Evolutionary conservation across 1,140 invertebrate genomes (phyloP).

Genomic region (Drosophila santomea): DNA sequence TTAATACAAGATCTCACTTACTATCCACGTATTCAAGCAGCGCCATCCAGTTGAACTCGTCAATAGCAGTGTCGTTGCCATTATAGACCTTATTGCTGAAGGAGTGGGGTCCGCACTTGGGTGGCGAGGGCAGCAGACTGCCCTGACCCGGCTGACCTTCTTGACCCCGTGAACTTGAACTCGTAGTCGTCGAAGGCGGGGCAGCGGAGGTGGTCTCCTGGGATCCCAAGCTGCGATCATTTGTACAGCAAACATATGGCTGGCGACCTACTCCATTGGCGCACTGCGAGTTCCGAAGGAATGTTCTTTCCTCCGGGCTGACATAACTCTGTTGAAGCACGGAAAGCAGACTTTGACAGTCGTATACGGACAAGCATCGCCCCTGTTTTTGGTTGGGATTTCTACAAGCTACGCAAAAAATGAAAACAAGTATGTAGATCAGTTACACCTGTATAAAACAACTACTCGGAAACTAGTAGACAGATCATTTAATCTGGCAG

Average conservation of each 20-base stretch:
- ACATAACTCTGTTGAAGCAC: constrained; percentile 41
- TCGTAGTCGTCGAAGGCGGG: constrained; percentile 13
- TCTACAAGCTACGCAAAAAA: constrained; percentile 40
- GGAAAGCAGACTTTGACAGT: constrained; percentile 59
- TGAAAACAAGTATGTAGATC: background rate
- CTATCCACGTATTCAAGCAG: constrained; percentile 86
- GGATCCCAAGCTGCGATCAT: constrained; percentile 24
- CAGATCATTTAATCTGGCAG: too few species aligned
- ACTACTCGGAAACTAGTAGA: too few species aligned
- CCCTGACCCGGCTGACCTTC: constrained; percentile 16
- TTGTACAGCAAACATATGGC: constrained; percentile 73
- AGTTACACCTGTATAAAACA: too few species aligned
- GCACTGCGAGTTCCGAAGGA: constrained; percentile 64
- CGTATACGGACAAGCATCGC: constrained; percentile 70
- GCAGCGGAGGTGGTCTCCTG: constrained; percentile 10
- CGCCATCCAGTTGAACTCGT: constrained; percentile 88
- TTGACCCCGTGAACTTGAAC: constrained; percentile 10
- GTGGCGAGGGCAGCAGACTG: constrained; percentile 56
- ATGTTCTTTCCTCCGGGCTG: constrained; percentile 36
- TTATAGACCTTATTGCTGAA: constrained; percentile 72
- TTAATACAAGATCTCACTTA: constrained; percentile 31
- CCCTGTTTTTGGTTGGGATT: constrained; percentile 71
- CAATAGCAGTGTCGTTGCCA: constrained; percentile 84
- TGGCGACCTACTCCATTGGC: constrained; percentile 53
- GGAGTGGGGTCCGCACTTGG: constrained; percentile 63